Evolutionary conservation across 2,113 vertebrate species (phyloP), one percentile per base, ranked within the genome.

Genomic region (Eulacestoma nigropectus): DNA sequence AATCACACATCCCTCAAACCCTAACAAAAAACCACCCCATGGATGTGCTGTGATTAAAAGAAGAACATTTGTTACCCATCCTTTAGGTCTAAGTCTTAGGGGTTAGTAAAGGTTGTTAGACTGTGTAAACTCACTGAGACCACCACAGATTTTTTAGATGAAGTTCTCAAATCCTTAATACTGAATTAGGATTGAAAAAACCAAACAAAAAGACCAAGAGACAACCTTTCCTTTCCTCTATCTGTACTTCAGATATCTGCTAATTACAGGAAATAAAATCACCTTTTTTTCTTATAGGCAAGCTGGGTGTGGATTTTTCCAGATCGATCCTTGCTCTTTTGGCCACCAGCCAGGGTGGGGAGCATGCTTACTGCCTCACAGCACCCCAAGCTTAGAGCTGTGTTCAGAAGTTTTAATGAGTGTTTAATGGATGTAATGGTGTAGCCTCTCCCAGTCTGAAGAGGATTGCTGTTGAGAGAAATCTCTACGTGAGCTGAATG

Each of bases 221-320:
- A 64, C n/a, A 77, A 9, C 4, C 5, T 60, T 25, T 78, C 20
- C 5, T 70, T 53, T 42, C 11, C 59, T 74, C 52, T 74, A 6
- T 7, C 30, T 22, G 13, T 37, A 52, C 10, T 81, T 32, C 35
- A 64, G 62, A 39, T 23, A 3, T 53, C 59, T 63, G 14, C 42
- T 81, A 67, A 56, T 52, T 89, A 16, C 23, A 75, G 59, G 55
- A 94, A 87, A 80, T n/a, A 92, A 88, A 62, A 67, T 23, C 13
- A 25, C 22, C 10, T 75, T 73, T 92, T 70, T 85, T 84, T 37
- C 55, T 64, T n/a, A 20, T 56, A 53, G 47, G 20, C 7, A 72
- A 84, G 9, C 33, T 55, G 73, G 33, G 68, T 49, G 39, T 59
- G 56, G 74, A 59, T 81, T 78, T 96, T 86, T 47, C 50, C 33